Percentiles rank a stretch among this genome's conserved stretches.
These are phyloP conservation scores for Podarcis lilfordi DNA, from an alignment of 2,797 vertebrate genomes.

Conservation along the genomic window DNA sequence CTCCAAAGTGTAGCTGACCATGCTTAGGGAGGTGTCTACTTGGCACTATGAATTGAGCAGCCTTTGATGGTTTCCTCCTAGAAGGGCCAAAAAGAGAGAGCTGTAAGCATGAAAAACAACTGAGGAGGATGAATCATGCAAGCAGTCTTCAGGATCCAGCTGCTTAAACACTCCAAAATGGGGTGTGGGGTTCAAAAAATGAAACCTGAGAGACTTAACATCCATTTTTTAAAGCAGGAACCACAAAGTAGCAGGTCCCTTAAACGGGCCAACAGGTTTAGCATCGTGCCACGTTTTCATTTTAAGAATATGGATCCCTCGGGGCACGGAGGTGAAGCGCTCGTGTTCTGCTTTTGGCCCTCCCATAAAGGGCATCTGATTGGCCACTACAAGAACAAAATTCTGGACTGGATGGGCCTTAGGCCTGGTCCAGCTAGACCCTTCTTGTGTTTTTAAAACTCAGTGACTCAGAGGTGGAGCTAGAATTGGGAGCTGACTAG, in stretches of 20 bases:
- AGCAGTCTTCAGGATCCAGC: neutral
- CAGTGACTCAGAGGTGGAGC: neutral
- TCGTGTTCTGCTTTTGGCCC: too few species aligned
- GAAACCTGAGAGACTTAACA: neutral
- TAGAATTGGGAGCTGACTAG: neutral
- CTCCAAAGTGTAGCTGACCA: neutral
- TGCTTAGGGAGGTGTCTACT: neutral
- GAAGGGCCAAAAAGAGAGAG: neutral
- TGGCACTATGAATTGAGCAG: neutral
- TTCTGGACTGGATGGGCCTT: too few species aligned
- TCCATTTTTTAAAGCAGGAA: neutral
- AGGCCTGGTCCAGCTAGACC: too few species aligned
- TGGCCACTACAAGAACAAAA: too few species aligned
- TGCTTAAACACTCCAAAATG: neutral
- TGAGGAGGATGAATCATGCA: neutral
- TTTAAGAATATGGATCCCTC: neutral
- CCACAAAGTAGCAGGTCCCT: neutral
- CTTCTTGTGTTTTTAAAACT: neutral
- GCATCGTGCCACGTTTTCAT: neutral
- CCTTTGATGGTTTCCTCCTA: neutral
- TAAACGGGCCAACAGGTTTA: neutral
- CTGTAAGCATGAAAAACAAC: neutral
- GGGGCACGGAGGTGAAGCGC: neutral
- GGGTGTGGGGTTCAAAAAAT: neutral
- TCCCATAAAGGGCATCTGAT: too few species aligned